These are phyloP conservation scores for Phymastichus coffea DNA, from an alignment of 1,140 invertebrate genomes.

Conservation along the genomic window DNA sequence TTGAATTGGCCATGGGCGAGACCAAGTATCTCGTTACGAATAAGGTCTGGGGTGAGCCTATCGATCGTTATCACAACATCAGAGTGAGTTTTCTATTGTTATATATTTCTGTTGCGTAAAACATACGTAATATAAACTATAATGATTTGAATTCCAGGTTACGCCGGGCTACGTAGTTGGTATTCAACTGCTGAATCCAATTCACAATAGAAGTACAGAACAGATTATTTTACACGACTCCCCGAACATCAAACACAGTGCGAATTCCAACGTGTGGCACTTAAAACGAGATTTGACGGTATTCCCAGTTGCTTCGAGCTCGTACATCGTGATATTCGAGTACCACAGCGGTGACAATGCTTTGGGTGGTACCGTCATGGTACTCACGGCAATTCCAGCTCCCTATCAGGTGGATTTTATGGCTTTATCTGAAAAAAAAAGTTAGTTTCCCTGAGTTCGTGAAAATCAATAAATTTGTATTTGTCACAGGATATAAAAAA, in stretches of 20 bases:
- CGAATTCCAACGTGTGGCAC: constrained; percentile 67
- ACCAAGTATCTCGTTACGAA: constrained; percentile 77
- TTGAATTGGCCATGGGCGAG: constrained; percentile 70
- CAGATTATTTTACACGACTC: constrained; percentile 77
- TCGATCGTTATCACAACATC: constrained; percentile 56
- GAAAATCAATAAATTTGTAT: constrained; percentile 11
- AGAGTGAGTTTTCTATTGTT: constrained; percentile 39
- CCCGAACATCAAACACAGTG: constrained; percentile 60
- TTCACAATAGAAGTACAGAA: constrained; percentile 84
- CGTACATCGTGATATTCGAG: constrained; percentile 77
- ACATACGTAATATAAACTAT: neutral
- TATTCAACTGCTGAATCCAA: constrained; percentile 83
- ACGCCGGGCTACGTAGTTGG: constrained; percentile 76
- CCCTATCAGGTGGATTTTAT: constrained; percentile 50
- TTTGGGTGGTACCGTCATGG: constrained; percentile 79
- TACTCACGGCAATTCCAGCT: constrained; percentile 73
- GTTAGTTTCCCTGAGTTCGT: neutral
- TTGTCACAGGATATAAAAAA: constrained; percentile 65
- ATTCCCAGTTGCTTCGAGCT: constrained; percentile 85
- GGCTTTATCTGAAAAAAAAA: too few species aligned
- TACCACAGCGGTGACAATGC: constrained; percentile 79
- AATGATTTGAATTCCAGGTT: constrained; percentile 63
- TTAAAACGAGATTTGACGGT: constrained; percentile 78
- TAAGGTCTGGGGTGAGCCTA: constrained; percentile 61
- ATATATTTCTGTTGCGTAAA: neutral